These are phyloP conservation scores for Mechanitis messenoides DNA, from an alignment of 2,888 invertebrate species.

Conservation along the genomic window DNA sequence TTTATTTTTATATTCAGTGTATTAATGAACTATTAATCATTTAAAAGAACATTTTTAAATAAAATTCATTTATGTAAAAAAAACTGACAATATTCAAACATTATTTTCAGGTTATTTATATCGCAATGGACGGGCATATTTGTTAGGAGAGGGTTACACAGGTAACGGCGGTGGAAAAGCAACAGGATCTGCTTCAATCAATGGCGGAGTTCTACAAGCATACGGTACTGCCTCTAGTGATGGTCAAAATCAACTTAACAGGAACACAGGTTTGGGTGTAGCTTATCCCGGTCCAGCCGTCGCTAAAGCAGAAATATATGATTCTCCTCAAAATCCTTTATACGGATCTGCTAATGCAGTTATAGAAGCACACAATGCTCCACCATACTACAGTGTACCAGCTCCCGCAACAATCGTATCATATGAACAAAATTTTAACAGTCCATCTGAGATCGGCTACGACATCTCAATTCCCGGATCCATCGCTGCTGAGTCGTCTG, in stretches of 20 bases:
- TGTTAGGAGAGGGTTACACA: conserved; percentile 50
- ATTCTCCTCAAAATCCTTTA: conserved; percentile 34
- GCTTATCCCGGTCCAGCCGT: conserved; percentile 45
- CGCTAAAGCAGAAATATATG: conserved; percentile 45
- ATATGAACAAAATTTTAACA: conserved; percentile 57
- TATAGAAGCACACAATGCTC: conserved; percentile 37
- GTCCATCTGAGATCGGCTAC: conserved; percentile 40
- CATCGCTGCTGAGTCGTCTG: conserved; percentile 49
- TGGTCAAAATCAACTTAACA: conserved; percentile 31
- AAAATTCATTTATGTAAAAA: background rate
- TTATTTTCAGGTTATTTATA: conserved; percentile 43
- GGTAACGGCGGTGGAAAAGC: conserved; percentile 46
- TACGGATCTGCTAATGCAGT: conserved; percentile 37
- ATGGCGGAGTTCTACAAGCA: conserved; percentile 44
- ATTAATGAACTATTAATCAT: background rate
- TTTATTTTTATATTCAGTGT: conserved; percentile 12
- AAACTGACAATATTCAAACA: conserved; percentile 8
- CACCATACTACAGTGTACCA: conserved; percentile 50
- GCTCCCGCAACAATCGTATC: conserved; percentile 55
- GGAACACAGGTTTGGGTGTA: conserved; percentile 39
- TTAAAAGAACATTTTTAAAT: background rate
- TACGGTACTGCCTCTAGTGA: conserved; percentile 40
- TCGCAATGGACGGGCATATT: conserved; percentile 59
- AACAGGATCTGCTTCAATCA: conserved; percentile 44
- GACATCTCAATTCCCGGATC: conserved; percentile 32